A percentile compares a stretch with the other conserved stretches of the same genome.
Evolutionary conservation across 2,113 vertebrate species (phyloP).

Genomic region (Xiphias gladius): DNA sequence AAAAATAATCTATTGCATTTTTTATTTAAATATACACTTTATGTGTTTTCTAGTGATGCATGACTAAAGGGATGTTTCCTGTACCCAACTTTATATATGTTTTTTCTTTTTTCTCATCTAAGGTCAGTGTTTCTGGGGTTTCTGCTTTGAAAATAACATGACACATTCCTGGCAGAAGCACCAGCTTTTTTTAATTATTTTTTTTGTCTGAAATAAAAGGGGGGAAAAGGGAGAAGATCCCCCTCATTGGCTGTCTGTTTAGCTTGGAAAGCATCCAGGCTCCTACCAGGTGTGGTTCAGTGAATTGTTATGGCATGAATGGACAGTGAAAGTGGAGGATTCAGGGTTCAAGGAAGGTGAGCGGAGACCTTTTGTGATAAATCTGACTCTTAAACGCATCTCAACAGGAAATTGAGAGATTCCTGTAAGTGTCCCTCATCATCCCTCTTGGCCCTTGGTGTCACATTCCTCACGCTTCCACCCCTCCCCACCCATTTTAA

Average conservation of each 20-base stretch:
- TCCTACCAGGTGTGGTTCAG: slow-evolving; percentile 37
- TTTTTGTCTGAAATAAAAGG: slow-evolving; percentile 1
- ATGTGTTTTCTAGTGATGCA: neutral
- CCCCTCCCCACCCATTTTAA: slow-evolving; percentile 41
- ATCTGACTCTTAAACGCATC: slow-evolving; percentile 55
- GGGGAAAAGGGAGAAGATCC: neutral
- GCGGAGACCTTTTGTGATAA: slow-evolving; percentile 18
- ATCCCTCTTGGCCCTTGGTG: slow-evolving; percentile 62
- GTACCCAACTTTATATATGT: neutral
- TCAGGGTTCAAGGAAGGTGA: slow-evolving; percentile 33
- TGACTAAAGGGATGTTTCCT: no score
- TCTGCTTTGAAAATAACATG: slow-evolving; percentile 3
- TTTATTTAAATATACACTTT: neutral
- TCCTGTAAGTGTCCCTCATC: slow-evolving; percentile 71
- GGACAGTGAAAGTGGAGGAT: slow-evolving; percentile 37
- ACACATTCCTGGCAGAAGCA: slow-evolving; percentile 12
- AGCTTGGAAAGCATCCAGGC: slow-evolving; percentile 20
- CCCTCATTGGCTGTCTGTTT: slow-evolving; percentile 39
- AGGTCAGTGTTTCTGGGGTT: neutral
- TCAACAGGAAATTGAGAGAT: slow-evolving; percentile 72
- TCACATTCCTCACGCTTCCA: slow-evolving; percentile 71
- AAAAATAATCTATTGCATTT: slow-evolving; percentile 24
- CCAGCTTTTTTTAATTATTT: neutral
- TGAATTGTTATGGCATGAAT: slow-evolving; percentile 22
- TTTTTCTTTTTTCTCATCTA: neutral